These are phyloP conservation scores for Drosophila leontia DNA, from an alignment of 1,140 invertebrate genomes.

Conservation along the genomic window DNA sequence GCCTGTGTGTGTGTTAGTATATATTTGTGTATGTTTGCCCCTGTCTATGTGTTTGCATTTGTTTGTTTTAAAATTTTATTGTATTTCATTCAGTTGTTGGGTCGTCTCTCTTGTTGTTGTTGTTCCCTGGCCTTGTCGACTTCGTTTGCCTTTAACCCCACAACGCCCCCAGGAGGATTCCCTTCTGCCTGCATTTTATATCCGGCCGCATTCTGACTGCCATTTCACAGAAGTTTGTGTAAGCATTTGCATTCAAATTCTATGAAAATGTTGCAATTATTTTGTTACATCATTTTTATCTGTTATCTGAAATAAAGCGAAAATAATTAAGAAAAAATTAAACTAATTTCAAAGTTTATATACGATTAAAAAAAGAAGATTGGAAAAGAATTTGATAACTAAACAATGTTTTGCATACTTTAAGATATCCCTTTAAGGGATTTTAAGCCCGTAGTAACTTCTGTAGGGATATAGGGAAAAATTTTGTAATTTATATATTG, in stretches of 20 bases:
- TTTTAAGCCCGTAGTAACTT: too few species aligned
- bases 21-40: constrained; percentile 45
- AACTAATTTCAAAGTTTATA: too few species aligned
- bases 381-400: too few species aligned
- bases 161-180: constrained; percentile 19
- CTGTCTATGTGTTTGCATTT: constrained; percentile 65
- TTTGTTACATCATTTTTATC: not conserved
- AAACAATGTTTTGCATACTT: too few species aligned
- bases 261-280: not conserved
- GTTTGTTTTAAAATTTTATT: constrained; percentile 76
- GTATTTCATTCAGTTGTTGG: constrained; percentile 65
- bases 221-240: not conserved
- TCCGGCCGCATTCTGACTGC: not conserved
- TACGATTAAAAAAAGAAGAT: too few species aligned
- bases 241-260: constrained; percentile 18
- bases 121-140: constrained; percentile 17
- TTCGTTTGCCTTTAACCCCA: constrained; percentile 23
- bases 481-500: not conserved
- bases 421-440: too few species aligned
- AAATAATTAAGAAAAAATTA: not conserved
- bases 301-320: not conserved
- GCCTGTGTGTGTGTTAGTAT: constrained; percentile 10
- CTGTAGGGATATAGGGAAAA: too few species aligned
- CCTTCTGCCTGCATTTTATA: constrained; percentile 2
- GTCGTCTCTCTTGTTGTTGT: constrained; percentile 8